Conservation (phyloP, 2,888 invertebrate genomes). For the Campopleginae sp. region DNA sequence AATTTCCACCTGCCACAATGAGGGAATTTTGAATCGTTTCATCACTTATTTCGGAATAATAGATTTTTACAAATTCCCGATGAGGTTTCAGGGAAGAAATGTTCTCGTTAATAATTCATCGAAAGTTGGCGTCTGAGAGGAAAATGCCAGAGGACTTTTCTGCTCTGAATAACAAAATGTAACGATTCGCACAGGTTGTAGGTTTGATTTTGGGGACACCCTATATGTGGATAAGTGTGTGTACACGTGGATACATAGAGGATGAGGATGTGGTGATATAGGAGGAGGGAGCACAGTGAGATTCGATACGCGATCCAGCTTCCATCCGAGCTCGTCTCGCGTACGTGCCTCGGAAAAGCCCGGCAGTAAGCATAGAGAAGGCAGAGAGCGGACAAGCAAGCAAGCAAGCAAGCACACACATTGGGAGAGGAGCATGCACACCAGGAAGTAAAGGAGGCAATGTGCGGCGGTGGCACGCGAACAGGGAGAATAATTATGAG, state of each 20-base stretch:
- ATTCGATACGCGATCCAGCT: slow-evolving; percentile 66
- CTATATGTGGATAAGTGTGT: neutral
- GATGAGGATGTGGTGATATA: slow-evolving; percentile 11
- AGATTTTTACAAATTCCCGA: neutral
- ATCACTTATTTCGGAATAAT: neutral
- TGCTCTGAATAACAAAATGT: neutral
- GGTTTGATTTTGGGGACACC: neutral
- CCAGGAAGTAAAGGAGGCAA: slow-evolving; percentile 37
- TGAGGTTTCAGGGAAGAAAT: neutral
- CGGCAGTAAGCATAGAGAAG: slow-evolving; percentile 41
- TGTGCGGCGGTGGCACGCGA: slow-evolving; percentile 70
- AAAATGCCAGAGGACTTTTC: neutral
- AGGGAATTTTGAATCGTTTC: too few relatives aligned
- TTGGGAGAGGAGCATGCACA: slow-evolving; percentile 36
- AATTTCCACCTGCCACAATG: neutral
- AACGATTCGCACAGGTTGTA: neutral
- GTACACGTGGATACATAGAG: neutral
- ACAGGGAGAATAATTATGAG: slow-evolving; percentile 82
- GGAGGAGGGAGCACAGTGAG: slow-evolving; percentile 42
- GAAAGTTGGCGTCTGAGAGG: neutral
- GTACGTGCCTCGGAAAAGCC: slow-evolving; percentile 64
- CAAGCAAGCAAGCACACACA: slow-evolving; percentile 30
- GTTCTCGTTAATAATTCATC: neutral
- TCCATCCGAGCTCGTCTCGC: slow-evolving; percentile 56
- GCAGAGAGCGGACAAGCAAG: neutral